Evolutionary conservation across 2,113 vertebrate genomes (phyloP).

Genomic region (Dasyurus viverrinus): DNA sequence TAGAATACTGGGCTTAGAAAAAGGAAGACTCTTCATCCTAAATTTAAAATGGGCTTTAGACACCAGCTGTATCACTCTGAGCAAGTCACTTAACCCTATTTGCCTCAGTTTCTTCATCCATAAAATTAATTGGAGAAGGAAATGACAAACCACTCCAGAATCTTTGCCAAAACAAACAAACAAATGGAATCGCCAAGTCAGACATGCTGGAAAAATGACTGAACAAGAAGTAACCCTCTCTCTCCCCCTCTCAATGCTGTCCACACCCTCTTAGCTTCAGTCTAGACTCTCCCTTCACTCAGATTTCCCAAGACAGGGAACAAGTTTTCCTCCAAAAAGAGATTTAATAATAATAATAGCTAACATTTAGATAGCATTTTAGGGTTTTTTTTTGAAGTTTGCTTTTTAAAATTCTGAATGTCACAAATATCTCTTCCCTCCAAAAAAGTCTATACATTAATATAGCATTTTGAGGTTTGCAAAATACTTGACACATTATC

Average conservation of each 20-base stretch:
- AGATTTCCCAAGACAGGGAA: background rate
- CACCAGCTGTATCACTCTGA: no score
- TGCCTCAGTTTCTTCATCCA: no score
- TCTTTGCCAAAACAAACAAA: no score
- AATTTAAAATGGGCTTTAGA: no score
- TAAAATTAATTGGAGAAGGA: no score
- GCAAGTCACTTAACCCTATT: no score
- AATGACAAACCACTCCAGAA: no score
- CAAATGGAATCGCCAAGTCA: no score
- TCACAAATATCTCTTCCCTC: background rate
- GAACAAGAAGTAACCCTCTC: no score
- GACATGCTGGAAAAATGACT: background rate
- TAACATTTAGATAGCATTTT: background rate
- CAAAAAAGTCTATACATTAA: background rate
- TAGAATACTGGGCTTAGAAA: background rate
- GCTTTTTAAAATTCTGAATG: background rate
- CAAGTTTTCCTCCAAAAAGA: background rate
- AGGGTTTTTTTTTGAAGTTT: background rate
- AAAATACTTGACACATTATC: no score
- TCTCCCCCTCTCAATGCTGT: background rate
- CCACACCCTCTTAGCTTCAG: background rate
- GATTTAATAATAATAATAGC: background rate
- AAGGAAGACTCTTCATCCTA: background rate
- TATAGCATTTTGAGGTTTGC: background rate
- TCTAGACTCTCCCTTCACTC: background rate